Conservation (phyloP, 2,113 vertebrate species). For the Xenopus borealis region DNA sequence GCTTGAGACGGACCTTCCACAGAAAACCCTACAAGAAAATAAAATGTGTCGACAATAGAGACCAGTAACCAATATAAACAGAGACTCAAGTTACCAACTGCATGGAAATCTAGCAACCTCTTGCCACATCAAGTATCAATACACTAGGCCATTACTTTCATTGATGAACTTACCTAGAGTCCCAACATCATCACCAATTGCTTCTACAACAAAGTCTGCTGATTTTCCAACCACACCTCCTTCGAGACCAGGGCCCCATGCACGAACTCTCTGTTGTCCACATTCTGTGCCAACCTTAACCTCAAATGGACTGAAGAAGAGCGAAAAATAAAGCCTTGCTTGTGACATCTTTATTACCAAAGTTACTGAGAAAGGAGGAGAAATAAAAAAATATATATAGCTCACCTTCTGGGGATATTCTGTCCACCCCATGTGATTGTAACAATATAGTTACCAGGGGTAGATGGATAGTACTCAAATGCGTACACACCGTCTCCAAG, state of each 20-base stretch:
- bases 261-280: conserved; percentile 80
- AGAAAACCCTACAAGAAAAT: conserved; percentile 71
- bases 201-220: conserved; percentile 90
- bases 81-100: too few species aligned
- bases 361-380: too few species aligned
- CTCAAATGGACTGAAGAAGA: conserved; percentile 75
- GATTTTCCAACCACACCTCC: conserved; percentile 81
- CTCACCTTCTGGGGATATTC: conserved; percentile 82
- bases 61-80: too few species aligned
- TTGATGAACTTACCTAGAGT: conserved; percentile 70
- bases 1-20: conserved; percentile 91
- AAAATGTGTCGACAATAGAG: too few species aligned
- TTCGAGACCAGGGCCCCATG: conserved; percentile 87
- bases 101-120: too few species aligned
- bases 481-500: conserved; percentile 76
- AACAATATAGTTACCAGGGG: conserved; percentile 78
- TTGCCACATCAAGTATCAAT: too few species aligned
- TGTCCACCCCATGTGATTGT: conserved; percentile 91
- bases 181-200: conserved; percentile 84
- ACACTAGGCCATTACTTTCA: too few species aligned
- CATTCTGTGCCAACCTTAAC: conserved; percentile 82
- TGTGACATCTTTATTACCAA: too few species aligned
- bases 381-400: too few species aligned
- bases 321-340: too few species aligned
- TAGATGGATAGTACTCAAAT: conserved; percentile 83